Percentiles rank a stretch among this genome's conserved stretches.
phyloP scores from a whole-genome alignment of 2,113 vertebrate species.

The Corythoichthys haematopterus region DNA sequence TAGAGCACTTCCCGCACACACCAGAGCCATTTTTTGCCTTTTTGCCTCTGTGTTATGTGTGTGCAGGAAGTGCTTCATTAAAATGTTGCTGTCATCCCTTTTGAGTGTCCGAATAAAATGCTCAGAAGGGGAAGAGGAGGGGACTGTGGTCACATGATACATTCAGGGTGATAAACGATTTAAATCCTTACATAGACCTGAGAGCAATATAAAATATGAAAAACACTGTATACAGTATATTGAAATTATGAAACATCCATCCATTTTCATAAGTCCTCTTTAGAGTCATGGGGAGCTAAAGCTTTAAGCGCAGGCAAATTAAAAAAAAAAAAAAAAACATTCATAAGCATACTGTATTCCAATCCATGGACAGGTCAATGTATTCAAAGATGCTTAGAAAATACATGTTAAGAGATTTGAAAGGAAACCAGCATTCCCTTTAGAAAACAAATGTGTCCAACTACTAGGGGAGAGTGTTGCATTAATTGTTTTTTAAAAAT shows the following conservation, averaged over 20 bases:
- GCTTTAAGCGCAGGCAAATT: neutral
- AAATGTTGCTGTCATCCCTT: conserved; percentile 8
- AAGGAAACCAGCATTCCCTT: too few relatives aligned
- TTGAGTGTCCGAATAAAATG: neutral
- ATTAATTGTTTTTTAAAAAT: neutral
- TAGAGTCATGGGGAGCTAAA: neutral
- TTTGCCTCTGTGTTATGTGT: conserved; percentile 31
- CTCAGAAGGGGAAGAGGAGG: neutral
- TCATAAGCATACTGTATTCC: too few relatives aligned
- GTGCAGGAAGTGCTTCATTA: conserved; percentile 13
- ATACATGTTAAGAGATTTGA: too few relatives aligned
- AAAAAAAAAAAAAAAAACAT: too few relatives aligned
- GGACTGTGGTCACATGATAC: neutral
- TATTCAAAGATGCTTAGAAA: too few relatives aligned
- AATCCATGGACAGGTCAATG: too few relatives aligned
- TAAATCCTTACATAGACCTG: neutral
- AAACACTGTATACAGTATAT: neutral
- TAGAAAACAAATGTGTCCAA: neutral
- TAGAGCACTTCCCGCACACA: conserved; percentile 59
- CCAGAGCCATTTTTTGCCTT: conserved; percentile 22
- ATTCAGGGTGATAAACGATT: neutral
- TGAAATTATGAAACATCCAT: neutral
- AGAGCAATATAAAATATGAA: neutral
- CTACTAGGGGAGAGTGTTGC: neutral
- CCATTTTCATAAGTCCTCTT: neutral